Evolutionary conservation across 2,797 vertebrate genomes (phyloP).

Genomic region (Phoebastria nigripes): DNA sequence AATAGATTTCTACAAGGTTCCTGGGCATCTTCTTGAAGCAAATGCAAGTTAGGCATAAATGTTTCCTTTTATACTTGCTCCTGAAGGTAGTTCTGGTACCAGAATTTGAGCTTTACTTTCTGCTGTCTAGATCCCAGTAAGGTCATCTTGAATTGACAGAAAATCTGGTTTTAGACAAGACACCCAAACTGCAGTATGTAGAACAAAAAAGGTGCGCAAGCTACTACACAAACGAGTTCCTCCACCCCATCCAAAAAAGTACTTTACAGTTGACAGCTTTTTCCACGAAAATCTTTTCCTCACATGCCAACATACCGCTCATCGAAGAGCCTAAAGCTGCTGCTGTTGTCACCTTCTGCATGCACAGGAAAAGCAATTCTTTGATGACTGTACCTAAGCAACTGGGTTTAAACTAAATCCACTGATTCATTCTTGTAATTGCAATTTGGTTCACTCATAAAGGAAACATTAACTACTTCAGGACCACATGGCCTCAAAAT

Average conservation of each 20-base stretch:
- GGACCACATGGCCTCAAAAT: neutral
- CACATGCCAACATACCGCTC: neutral
- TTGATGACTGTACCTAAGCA: neutral
- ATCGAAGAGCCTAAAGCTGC: neutral
- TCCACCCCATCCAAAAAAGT: neutral
- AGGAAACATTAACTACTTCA: neutral
- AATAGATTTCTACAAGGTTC: neutral
- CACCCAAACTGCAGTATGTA: neutral
- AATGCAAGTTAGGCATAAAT: neutral
- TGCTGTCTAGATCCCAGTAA: neutral
- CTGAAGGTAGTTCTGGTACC: neutral
- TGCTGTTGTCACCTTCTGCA: neutral
- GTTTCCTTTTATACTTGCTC: neutral
- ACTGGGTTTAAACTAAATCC: neutral
- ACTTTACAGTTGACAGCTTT: neutral
- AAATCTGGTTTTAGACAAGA: neutral
- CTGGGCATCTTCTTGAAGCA: neutral
- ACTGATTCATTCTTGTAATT: neutral
- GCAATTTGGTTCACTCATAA: neutral
- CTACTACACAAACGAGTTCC: neutral
- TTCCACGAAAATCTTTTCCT: neutral
- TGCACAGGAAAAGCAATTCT: neutral
- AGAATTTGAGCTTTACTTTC: neutral
- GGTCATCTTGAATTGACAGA: neutral
- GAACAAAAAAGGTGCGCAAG: neutral